A percentile compares a stretch with the other conserved stretches of the same genome.
Conservation (phyloP, 2,113 vertebrate species). For the Jacana jacana region DNA sequence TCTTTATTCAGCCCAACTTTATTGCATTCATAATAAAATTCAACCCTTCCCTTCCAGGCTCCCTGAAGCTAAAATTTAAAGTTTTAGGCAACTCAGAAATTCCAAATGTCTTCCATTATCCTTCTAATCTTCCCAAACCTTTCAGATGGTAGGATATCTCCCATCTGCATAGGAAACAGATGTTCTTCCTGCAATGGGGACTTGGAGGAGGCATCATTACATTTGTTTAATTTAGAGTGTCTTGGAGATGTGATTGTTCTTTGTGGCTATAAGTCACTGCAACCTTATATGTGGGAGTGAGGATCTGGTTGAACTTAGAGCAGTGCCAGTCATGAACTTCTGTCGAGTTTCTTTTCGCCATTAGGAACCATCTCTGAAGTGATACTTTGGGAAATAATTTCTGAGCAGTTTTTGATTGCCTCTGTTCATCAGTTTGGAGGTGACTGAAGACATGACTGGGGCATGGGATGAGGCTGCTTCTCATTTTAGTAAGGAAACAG, state of each 20-base stretch:
- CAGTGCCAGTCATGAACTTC: neutral
- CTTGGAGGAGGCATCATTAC: neutral
- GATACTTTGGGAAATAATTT: neutral
- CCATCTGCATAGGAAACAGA: neutral
- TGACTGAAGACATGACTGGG: neutral
- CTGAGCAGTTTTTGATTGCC: neutral
- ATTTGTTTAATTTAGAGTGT: neutral
- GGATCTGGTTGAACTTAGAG: neutral
- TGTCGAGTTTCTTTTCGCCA: neutral
- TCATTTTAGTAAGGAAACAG: neutral
- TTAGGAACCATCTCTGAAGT: neutral
- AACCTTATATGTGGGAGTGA: neutral
- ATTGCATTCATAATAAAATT: neutral
- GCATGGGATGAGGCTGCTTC: neutral
- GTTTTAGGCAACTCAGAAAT: neutral
- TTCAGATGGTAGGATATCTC: neutral
- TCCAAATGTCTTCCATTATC: neutral
- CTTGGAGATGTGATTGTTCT: neutral
- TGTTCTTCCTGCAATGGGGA: neutral
- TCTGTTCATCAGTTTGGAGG: neutral
- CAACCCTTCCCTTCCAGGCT: neutral
- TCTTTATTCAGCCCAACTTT: neutral
- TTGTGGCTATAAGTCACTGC: neutral
- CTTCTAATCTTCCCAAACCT: neutral
- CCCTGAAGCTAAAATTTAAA: neutral